Conservation (phyloP, 2,888 invertebrate genomes). For the Plutella xylostella region DNA sequence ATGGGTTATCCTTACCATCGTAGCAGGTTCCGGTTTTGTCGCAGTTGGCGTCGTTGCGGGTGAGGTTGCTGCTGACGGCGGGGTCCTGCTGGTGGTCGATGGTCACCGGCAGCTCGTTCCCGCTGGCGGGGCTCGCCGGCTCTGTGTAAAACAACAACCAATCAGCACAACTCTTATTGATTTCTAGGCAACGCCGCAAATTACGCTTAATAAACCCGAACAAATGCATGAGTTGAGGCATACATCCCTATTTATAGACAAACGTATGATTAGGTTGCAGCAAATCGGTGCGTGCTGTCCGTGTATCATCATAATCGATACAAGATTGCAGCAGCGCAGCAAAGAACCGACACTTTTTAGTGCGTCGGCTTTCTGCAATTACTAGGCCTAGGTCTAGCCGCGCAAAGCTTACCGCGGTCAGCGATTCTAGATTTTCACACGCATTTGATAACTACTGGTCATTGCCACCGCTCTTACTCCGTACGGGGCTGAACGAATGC, state of each 20-base stretch:
- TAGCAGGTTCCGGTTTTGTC: slow-evolving; percentile 96
- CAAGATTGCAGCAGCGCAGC: slow-evolving; percentile 46
- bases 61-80: slow-evolving; percentile 75
- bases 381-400: slow-evolving; percentile 23
- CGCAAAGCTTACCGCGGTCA: slow-evolving; percentile 24
- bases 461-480: slow-evolving; percentile 12
- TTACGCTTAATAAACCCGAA: slow-evolving; percentile 26
- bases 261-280: slow-evolving; percentile 36
- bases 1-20: slow-evolving; percentile 79
- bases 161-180: slow-evolving; percentile 12
- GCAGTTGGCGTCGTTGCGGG: slow-evolving; percentile 86
- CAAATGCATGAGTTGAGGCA: slow-evolving; percentile 31
- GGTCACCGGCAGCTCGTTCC: slow-evolving; percentile 75
- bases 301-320: slow-evolving; percentile 49
- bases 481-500: slow-evolving; percentile 23
- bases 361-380: slow-evolving; percentile 43
- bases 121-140: slow-evolving; percentile 46
- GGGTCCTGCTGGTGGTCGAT: slow-evolving; percentile 84
- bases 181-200: slow-evolving; percentile 9
- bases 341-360: slow-evolving; percentile 31
- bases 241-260: slow-evolving; percentile 27
- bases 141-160: slow-evolving; percentile 55
- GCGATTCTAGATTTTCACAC: slow-evolving; percentile 50
- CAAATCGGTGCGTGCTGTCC: slow-evolving; percentile 32
- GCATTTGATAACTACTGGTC: slow-evolving; percentile 32